Conservation (phyloP, 2,113 vertebrate genomes). For the Tupaia chinensis region DNA sequence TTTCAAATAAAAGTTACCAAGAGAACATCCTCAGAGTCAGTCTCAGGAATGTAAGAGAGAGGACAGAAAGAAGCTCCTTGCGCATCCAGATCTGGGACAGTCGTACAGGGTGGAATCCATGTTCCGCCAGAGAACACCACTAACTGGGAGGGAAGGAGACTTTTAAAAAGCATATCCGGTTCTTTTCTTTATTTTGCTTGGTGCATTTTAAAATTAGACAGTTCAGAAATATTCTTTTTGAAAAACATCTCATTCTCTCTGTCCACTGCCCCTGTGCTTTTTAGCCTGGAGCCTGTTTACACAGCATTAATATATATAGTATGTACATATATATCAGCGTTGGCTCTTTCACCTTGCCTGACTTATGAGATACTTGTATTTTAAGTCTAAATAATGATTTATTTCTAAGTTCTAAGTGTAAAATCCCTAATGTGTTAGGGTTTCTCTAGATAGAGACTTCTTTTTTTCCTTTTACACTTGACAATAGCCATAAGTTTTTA, state of each 20-base stretch:
- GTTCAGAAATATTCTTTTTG: neutral
- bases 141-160: neutral
- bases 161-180: neutral
- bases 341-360: neutral
- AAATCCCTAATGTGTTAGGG: neutral
- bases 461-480: neutral
- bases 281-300: neutral
- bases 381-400: constrained; percentile 13
- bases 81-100: neutral
- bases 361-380: neutral
- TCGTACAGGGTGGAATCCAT: neutral
- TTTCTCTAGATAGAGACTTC: neutral
- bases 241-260: neutral
- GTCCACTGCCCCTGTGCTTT: neutral
- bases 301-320: neutral
- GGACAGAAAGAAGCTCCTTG: neutral
- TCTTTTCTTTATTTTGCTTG: neutral
- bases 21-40: neutral
- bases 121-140: neutral
- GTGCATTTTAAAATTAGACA: constrained; percentile 11
- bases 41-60: neutral
- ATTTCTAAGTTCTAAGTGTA: constrained; percentile 19
- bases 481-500: neutral
- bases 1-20: constrained; percentile 13
- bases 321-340: no score